Evolutionary conservation across 1,140 invertebrate species (phyloP).

Genomic region (Carposina sasakii): DNA sequence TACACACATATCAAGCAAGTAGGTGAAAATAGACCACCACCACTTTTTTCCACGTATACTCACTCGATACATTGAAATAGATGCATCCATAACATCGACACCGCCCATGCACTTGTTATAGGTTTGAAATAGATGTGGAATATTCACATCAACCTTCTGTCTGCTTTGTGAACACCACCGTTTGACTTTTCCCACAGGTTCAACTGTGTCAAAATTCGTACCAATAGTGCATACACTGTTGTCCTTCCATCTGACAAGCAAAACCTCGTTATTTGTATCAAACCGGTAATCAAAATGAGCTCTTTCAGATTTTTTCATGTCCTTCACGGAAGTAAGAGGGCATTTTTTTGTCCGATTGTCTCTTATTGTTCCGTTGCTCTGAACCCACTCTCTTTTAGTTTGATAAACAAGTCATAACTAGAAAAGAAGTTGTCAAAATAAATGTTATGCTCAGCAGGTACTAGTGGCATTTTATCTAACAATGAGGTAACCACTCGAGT

Average conservation of each 20-base stretch:
- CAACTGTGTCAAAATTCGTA: constrained; percentile 32
- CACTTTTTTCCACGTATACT: constrained; percentile 28
- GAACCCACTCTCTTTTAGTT: constrained; percentile 33
- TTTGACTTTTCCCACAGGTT: constrained; percentile 33
- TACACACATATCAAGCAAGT: constrained; percentile 33
- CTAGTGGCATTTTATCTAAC: constrained; percentile 24
- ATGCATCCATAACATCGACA: constrained; percentile 35
- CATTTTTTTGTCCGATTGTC: constrained; percentile 37
- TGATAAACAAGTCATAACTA: constrained; percentile 32
- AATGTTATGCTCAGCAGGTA: constrained; percentile 28
- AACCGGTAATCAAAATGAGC: constrained; percentile 40
- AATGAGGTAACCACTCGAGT: constrained; percentile 31
- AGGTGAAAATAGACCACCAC: constrained; percentile 41
- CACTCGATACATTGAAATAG: constrained; percentile 25
- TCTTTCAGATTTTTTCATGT: constrained; percentile 33
- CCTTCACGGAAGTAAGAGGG: constrained; percentile 27
- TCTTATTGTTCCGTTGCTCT: constrained; percentile 32
- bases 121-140: constrained; percentile 32
- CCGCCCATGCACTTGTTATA: constrained; percentile 50
- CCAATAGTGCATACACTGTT: constrained; percentile 40
- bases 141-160: constrained; percentile 37
- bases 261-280: constrained; percentile 34
- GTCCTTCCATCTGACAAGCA: constrained; percentile 39
- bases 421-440: constrained; percentile 55
- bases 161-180: constrained; percentile 33